Evolutionary conservation across 2,888 invertebrate genomes (phyloP), one percentile per base, ranked within the genome.

Genomic region (Vesta saturnalis): DNA sequence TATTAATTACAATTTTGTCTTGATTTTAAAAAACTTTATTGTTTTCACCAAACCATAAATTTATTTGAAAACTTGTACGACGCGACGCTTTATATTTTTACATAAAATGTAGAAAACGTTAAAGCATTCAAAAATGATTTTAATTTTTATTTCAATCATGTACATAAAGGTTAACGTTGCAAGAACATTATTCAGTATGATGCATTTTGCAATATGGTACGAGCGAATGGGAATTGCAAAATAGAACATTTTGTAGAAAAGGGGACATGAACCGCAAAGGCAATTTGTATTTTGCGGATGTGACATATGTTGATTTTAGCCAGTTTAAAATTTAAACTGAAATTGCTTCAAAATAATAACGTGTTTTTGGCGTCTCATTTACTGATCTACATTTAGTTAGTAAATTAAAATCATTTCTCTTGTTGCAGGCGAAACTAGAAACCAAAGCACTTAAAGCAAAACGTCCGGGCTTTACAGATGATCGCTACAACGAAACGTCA

Each of bases 401-500:
- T 43, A 43, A 43, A 43, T 43, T 49, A 49, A 18, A 14, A 18
- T 15, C 1, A 15, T 49, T 6, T 14, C 57, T 52, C 58, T 64
- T 52, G 16, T 92, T 91, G 59, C 90, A 94, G 94, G 94, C 94
- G 43, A 95, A 95, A 87, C 87, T 95, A 83, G 95, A 95, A 87
- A 94, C 95, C 78, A 95, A 95, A 86, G 94, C 94, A 59, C 84
- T 94, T 77, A 95, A 95, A 85, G 95, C 95, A 67, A 95, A 94
- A 85, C 89, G 95, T 84, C 95, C 95, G 0, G 95, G 95, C 75
- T 95, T 95, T 85, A 95, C 94, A 39, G 95, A 95, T 85, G 95
- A 95, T 83, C 89, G 95, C 77, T 95, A 95, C 88, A 94, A 95
- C 85, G 96, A 96, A 86, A 96, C 96, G 16, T 95, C 95, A 64